Conservation (phyloP, 2,888 invertebrate genomes). For the Thysanoteuthis rhombus region DNA sequence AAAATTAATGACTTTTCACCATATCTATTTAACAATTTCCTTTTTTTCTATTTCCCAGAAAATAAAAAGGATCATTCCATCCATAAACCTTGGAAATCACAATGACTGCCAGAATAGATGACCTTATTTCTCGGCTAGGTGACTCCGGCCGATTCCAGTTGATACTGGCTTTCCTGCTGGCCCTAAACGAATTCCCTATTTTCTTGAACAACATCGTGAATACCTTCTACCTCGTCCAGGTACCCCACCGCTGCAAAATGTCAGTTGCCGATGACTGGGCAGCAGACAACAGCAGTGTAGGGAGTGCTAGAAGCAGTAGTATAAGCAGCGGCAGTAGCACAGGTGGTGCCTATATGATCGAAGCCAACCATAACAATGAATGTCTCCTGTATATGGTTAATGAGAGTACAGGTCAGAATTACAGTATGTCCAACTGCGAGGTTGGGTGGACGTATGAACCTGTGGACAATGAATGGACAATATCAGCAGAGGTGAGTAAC, state of each 20-base stretch:
- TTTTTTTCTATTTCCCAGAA: not conserved
- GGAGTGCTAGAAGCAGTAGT: not conserved
- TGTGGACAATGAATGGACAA: slow-evolving; percentile 36
- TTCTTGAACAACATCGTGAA: slow-evolving; percentile 61
- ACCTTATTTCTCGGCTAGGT: slow-evolving; percentile 49
- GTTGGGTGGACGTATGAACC: slow-evolving; percentile 14
- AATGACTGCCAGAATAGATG: slow-evolving; percentile 47
- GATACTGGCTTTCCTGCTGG: slow-evolving; percentile 51
- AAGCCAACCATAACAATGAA: slow-evolving; percentile 21
- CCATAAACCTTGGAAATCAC: not conserved
- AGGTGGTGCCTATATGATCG: not conserved
- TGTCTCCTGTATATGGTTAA: slow-evolving; percentile 20
- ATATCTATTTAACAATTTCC: too few species aligned
- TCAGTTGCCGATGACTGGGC: slow-evolving; percentile 15
- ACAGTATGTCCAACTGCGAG: slow-evolving; percentile 17
- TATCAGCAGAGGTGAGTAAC: slow-evolving; percentile 37
- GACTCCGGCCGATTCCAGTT: slow-evolving; percentile 54
- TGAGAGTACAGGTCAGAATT: not conserved
- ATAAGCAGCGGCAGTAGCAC: not conserved
- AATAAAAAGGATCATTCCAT: not conserved
- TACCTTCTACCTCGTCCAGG: slow-evolving; percentile 55
- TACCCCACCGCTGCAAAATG: slow-evolving; percentile 44
- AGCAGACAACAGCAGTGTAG: not conserved
- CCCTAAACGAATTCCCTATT: slow-evolving; percentile 55
- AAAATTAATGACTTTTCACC: too few species aligned